Evolutionary conservation across 2,888 invertebrate genomes (phyloP).

Genomic region (Rhyacophila evoluta): DNA sequence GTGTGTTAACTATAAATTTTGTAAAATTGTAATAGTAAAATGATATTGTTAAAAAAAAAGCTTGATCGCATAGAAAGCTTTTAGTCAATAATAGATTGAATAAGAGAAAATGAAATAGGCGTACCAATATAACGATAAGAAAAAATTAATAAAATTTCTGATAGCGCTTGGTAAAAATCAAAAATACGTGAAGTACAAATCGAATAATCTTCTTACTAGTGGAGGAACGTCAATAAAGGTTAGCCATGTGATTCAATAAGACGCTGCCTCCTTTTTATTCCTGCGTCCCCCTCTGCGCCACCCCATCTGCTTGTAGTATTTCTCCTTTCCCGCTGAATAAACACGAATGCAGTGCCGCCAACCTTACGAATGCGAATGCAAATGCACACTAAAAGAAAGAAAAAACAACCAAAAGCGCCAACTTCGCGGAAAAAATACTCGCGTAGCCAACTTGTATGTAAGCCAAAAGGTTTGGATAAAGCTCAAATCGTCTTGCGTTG

Average conservation of each 20-base stretch:
- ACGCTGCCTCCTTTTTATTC: conserved; percentile 36
- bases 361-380: conserved; percentile 54
- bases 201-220: conserved; percentile 1
- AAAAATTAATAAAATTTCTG: not conserved
- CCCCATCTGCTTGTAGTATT: conserved; percentile 23
- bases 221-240: conserved; percentile 31
- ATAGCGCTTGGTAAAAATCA: not conserved
- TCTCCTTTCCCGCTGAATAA: conserved; percentile 52
- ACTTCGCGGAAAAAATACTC: conserved; percentile 45
- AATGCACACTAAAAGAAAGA: conserved; percentile 46
- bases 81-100: not conserved
- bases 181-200: not conserved
- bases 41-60: too few relatives aligned
- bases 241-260: conserved; percentile 53
- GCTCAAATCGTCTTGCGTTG: conserved; percentile 52
- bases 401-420: conserved; percentile 43
- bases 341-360: conserved; percentile 54
- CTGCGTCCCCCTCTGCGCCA: conserved; percentile 9
- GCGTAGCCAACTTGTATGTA: conserved; percentile 57
- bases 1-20: too few relatives aligned
- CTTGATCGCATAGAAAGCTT: not conserved
- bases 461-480: conserved; percentile 66
- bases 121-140: not conserved
- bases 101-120: not conserved
- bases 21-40: too few relatives aligned